Conservation (phyloP, 1,140 invertebrate genomes). For the Drosophila lacteicornis region DNA sequence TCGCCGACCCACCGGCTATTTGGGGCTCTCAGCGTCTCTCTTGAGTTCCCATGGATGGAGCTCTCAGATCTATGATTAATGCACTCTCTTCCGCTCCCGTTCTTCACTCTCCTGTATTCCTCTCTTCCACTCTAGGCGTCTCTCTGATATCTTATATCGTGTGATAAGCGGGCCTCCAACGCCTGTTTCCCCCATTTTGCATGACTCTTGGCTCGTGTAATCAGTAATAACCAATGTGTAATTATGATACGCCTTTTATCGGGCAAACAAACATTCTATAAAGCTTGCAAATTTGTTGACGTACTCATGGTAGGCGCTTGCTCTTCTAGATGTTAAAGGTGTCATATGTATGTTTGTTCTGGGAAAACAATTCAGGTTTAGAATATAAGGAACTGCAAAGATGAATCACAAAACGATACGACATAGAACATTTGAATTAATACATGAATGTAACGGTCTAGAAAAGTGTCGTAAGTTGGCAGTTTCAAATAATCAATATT, state of each 20-base stretch:
- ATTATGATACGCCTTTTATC: slow-evolving; percentile 30
- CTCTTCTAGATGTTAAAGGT: neutral
- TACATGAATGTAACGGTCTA: neutral
- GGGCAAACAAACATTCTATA: slow-evolving; percentile 6
- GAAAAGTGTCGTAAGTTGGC: neutral
- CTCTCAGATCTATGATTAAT: neutral
- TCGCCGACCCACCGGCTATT: neutral
- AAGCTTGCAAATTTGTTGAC: neutral
- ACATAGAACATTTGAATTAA: neutral
- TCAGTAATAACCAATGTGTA: slow-evolving; percentile 36
- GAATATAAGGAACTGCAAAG: neutral
- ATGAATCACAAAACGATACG: neutral
- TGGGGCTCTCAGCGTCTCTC: neutral
- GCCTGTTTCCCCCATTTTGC: slow-evolving; percentile 19
- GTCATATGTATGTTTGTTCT: neutral
- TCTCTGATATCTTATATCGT: neutral
- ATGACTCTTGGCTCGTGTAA: slow-evolving; percentile 36
- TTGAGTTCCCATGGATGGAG: neutral
- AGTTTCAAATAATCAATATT: neutral
- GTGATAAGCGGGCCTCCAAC: slow-evolving; percentile 28
- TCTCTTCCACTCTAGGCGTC: neutral
- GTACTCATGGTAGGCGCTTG: neutral
- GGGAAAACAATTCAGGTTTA: neutral
- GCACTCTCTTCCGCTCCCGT: neutral
- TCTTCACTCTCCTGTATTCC: neutral